Evolutionary conservation across 2,797 vertebrate species (phyloP), one percentile per base, ranked within the genome.

Genomic region (Stomatorhinus walkeri): DNA sequence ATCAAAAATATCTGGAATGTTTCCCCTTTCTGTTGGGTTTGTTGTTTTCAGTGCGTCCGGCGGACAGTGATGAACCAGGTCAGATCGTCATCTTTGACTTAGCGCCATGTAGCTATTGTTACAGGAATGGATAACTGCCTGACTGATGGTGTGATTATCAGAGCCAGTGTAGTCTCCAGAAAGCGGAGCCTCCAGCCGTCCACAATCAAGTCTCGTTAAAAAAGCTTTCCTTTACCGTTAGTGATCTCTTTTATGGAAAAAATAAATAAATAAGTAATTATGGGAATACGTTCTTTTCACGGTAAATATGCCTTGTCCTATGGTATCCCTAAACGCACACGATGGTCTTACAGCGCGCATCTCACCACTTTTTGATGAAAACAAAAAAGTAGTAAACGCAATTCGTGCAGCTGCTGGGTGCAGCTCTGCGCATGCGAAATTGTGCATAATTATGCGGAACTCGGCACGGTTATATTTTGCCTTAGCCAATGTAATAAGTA

Each of bases 141-240:
- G 2, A 48, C 51, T 90, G 89, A 92, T 90, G 90, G 89, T 90
- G 89, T 91, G 88, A 92, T 91, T 36, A 87, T 40, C 64, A 84
- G 46, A 90, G 90, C 88, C 68, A 79, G 19, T 90, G 72, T 87
- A 89, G 88, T 87, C 88, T 90, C 88, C 56, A 86, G 86, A 87
- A 64, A 87, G 24, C 79, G 16, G 76, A 43, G 88, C 85, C 12
- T 59, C 32, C 59, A 81, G 87, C 54, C 87, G 88, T 28, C 51
- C 87, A 83, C 83, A 89, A 88, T 90, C 89, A 91, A 79, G 51
- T 24, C 88, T 84, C 14, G 19, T 56, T 88, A 43, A 49, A 88
- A 84, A 83, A 24, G 19, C 32, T 49, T 51, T 14, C 52, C 12
- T 40, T 88, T 61, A 46, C 76, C 32, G 10, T 83, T 72, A 28